Conservation (phyloP, 2,113 vertebrate genomes). For the Channa maculata region DNA sequence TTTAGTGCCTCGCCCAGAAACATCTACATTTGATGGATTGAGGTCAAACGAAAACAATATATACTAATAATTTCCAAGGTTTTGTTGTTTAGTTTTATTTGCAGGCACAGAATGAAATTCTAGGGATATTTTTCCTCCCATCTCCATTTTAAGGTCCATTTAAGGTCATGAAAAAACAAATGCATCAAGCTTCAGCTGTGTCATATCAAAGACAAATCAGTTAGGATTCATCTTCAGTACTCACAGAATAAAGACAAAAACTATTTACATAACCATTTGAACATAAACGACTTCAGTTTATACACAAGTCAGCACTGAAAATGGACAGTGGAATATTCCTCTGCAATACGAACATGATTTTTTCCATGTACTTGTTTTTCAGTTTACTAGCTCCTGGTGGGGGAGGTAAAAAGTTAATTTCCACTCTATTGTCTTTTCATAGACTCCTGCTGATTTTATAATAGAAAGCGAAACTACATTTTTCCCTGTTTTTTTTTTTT, state of each 20-base stretch:
- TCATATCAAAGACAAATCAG: neutral
- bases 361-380: neutral
- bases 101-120: neutral
- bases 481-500: neutral
- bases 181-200: neutral
- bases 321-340: neutral
- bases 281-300: constrained; percentile 21
- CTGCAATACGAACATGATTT: constrained; percentile 5
- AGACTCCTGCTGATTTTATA: constrained; percentile 45
- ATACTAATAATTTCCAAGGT: neutral
- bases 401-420: constrained; percentile 28
- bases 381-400: constrained; percentile 14
- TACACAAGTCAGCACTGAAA: neutral
- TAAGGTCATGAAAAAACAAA: neutral
- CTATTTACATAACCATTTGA: too few species aligned
- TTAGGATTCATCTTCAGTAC: too few species aligned
- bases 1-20: too few species aligned
- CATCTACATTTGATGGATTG: too few species aligned
- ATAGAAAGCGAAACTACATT: constrained; percentile 23
- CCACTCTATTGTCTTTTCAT: neutral
- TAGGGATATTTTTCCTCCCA: neutral
- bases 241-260: too few species aligned
- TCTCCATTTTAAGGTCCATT: neutral
- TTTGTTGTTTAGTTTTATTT: too few species aligned
- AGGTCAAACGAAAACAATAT: too few species aligned